These are phyloP conservation scores for Indri indri DNA, from an alignment of 2,113 vertebrate species.

Conservation along the genomic window DNA sequence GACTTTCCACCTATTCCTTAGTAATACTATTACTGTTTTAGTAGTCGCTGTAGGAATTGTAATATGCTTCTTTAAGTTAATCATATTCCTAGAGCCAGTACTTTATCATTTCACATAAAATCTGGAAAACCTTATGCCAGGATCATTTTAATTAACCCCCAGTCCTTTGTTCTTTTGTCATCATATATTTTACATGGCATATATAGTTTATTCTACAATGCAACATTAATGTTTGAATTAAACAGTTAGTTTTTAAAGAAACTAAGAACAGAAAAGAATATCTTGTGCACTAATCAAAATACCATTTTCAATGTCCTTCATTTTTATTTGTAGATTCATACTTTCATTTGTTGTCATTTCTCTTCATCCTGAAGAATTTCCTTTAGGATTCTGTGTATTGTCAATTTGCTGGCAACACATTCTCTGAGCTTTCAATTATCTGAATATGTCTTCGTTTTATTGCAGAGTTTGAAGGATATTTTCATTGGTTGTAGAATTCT, in stretches of 20 bases:
- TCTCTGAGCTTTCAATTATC: neutral
- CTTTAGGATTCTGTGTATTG: neutral
- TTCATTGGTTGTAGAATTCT: neutral
- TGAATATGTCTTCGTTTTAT: neutral
- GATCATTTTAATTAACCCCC: neutral
- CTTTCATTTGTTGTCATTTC: neutral
- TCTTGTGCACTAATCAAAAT: neutral
- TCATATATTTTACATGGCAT: neutral
- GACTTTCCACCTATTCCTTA: neutral
- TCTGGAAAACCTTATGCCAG: neutral
- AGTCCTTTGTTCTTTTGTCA: neutral
- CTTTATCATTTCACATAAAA: neutral
- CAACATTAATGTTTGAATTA: neutral
- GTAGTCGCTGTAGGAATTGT: neutral
- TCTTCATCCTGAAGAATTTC: neutral
- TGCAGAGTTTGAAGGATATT: neutral
- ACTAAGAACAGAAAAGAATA: neutral
- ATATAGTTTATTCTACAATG: neutral
- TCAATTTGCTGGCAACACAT: neutral
- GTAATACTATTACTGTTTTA: neutral
- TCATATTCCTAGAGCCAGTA: neutral
- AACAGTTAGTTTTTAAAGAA: neutral
- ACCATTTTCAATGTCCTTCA: neutral
- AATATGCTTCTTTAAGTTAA: neutral
- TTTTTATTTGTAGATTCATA: neutral